Base-by-base conservation (phyloP, 1,140 invertebrate species). In the Drosophila rhopaloa region DNA sequence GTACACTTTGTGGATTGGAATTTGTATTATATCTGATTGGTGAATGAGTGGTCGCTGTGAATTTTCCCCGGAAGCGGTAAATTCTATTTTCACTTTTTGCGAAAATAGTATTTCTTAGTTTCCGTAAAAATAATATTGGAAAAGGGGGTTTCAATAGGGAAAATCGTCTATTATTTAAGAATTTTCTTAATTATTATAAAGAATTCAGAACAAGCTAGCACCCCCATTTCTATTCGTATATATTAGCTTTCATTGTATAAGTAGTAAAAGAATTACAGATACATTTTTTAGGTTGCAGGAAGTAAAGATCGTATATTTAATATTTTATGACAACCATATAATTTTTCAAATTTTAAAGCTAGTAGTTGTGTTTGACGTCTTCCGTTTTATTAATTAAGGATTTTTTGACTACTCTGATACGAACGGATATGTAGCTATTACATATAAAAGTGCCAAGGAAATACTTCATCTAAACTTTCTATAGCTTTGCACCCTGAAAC, bases 1-100 rank as follows among this genome's bases (percentile, higher is more conserved):
- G 67, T 50, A 71, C 67, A 71, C 51, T 71, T 43, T 50, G 19
- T 71, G 6, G 67, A 71, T 58, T 71, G 68, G 51, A 72, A 72
- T 72, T 72, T 44, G 27, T 44, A 40, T 10, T 48, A 38, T 48
- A 47, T 55, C 13, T 5, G 27, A 41, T 70, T 37, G 10, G 19
- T 37, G 44, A 37, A 16, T 61, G 58, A 32, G 14, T 32, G 59
- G 27, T 24, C 32, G 19, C 11, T 41, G 40, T 35, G 37, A 16
- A 47, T 41, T 38, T 29, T 29, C 5, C 24, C 48, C 63, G 67
- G 67, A 70, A 71, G 11, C 16, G 11, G 1, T 14, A 11, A 5
- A 51, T 16, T 35, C 37, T 37, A 51, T 43, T 43, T 41, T 38
- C 32, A 27, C 5, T 29, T 40, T 5, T 43, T 24, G 35, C 11